Base-by-base conservation (phyloP, 2,888 invertebrate species). In the Pristionchus arcanus region DNA sequence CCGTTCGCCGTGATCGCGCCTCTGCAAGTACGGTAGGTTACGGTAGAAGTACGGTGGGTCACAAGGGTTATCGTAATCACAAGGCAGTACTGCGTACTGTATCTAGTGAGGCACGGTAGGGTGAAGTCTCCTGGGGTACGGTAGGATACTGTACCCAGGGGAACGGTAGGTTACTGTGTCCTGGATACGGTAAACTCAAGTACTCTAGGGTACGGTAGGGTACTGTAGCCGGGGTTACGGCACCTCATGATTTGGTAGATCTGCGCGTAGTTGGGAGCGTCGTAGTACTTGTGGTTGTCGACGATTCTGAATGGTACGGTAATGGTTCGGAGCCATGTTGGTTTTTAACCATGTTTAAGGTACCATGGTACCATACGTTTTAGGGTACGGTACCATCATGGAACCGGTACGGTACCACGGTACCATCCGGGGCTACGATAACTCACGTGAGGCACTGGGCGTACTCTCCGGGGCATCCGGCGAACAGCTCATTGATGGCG, bases 231-330 rank as follows among this genome's bases (percentile, higher is more conserved):
- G n/a, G n/a, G n/a, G n/a, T n/a, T n/a, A 49, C 42, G 42, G 42
- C 42, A 87, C 87, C 87, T 87, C n/a, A 49, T 28, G 49, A 87
- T 28, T 28, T 71, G 68, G 87, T 93, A 93, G 89, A 91, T 71
- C 25, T 91, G 90, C 19, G 89, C 88, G 85, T 93, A 93, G 87
- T 91, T 91, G 37, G 93, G 93, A 84, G 91, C 91, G 28, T 92
- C 92, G 91, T 91, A 93, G 91, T 93, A 93, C 87, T 92, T 90
- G 90, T 91, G 90, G 74, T 90, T 91, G 90, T 93, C 93, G 89
- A 91, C 83, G 90, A 91, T 91, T 21, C 89, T 89, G 89, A 25
- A 77, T 28, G 21, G 28, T 68, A 68, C 68, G 68, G 68, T 68
- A 68, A 11, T 13, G 55, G 21, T 63, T 16, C 59, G 4, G 15